Base-by-base conservation (phyloP, 2,797 vertebrate genomes). In the Pangasius macronema region DNA sequence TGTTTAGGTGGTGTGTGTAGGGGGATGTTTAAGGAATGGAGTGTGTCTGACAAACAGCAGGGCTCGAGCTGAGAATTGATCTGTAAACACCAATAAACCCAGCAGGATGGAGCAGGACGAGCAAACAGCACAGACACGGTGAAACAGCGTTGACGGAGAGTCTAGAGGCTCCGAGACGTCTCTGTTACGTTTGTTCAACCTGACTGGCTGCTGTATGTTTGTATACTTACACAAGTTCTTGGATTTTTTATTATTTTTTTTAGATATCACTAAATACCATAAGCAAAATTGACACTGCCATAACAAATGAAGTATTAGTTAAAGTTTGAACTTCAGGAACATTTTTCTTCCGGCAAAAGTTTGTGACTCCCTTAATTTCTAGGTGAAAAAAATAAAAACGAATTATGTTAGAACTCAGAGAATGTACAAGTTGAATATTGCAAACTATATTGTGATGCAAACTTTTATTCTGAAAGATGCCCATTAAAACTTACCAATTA, bases 51-150 rank as follows among this genome's bases (percentile, higher is more conserved):
- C 82, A 89, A 89, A 89, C 90, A 89, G 82, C 86, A 89, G 82
- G 87, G 73, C 42, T 87, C 76, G 53, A 36, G 76, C 77, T 83
- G 85, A 77, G 89, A 89, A 88, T 83, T 87, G 89, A 91, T 89
- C 86, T 87, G 86, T 88, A 89, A 87, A 89, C 87, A 88, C 70
- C 87, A 89, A 86, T 91, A 91, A 90, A 89, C 87, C 22, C 89
- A 46, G 85, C 89, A 90, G 84, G 89, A 77, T n/a, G 61, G 63
- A 68, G 20, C 55, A 55, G 70, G 24, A 49, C 39, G 20, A 11
- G 59, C 3, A 33, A 46, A 57, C 73, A 16, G 53, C 24, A 42
- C 82, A 70, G 33, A 46, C 42, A 16, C 14, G 53, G 83, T 85
- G 80, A 84, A 67, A 72, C 84, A 2, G 24, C 83, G 57, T 59